These are phyloP conservation scores for Strigamia transsilvanica DNA, from an alignment of 2,888 invertebrate genomes.

Conservation along the genomic window DNA sequence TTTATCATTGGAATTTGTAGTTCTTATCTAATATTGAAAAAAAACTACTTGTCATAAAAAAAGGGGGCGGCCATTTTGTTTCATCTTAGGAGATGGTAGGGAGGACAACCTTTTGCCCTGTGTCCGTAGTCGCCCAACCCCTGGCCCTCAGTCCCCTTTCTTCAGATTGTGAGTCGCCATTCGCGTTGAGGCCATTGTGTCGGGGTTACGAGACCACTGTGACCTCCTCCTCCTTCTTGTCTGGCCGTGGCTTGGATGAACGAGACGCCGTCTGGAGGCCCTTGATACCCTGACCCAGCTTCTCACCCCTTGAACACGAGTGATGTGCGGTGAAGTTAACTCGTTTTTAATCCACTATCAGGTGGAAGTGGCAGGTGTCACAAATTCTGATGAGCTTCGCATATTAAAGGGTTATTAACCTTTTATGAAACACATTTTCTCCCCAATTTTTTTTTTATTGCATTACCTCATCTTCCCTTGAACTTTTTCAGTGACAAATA, in stretches of 20 bases:
- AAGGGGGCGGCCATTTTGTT: slow-evolving; percentile 6
- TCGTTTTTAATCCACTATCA: slow-evolving; percentile 43
- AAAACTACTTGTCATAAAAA: not conserved
- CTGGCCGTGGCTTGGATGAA: slow-evolving; percentile 48
- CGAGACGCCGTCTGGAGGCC: slow-evolving; percentile 49
- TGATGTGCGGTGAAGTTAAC: slow-evolving; percentile 43
- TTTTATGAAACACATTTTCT: not conserved
- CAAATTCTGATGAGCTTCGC: slow-evolving; percentile 29
- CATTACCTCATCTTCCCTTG: not conserved
- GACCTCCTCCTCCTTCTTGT: slow-evolving; percentile 49
- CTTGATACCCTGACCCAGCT: slow-evolving; percentile 45
- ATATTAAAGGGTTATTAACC: slow-evolving; percentile 38
- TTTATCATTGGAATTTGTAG: not conserved
- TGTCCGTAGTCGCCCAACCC: slow-evolving; percentile 45
- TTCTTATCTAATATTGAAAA: not conserved
- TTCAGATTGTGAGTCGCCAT: slow-evolving; percentile 40
- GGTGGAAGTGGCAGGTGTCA: slow-evolving; percentile 43
- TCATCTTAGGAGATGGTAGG: slow-evolving; percentile 7
- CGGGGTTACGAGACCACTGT: slow-evolving; percentile 48
- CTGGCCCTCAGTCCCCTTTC: slow-evolving; percentile 44
- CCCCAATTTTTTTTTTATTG: not conserved
- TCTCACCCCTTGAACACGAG: slow-evolving; percentile 40
- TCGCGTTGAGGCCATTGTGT: slow-evolving; percentile 45
- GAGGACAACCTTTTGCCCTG: slow-evolving; percentile 25
- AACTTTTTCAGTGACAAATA: not conserved